Evolutionary conservation across 1,140 invertebrate genomes (phyloP), one percentile per base, ranked within the genome.

Genomic region (Marisa cornuarietis): DNA sequence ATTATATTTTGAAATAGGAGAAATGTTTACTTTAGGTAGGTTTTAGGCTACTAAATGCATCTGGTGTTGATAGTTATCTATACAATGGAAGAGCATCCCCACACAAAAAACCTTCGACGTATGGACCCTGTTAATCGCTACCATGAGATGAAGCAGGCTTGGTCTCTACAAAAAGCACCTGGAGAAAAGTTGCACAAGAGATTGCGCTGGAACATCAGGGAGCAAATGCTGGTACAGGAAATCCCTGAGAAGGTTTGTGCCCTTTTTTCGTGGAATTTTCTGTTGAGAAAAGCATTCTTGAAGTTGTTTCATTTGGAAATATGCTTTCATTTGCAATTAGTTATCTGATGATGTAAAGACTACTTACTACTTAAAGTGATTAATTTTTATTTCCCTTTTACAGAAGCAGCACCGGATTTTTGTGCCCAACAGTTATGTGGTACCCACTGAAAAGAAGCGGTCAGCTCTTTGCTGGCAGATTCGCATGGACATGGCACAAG

Each of bases 181-280:
- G 89, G 88, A 49, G 90, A 90, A 72, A 90, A 89, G 73, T 78
- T 81, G n/a, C 90, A 89, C 79, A 90, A 90, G 68, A 82, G 84
- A 26, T 81, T 91, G 49, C 82, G 89, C 54, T 91, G 90, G 90
- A 86, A 86, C 81, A 84, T 91, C n/a, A 75, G 87, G 79, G 89
- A 90, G 84, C 86, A 89, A 76, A 90, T 91, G 88, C 79, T 90
- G 22, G 79, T 84, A 20, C 87, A 90, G 63, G 88, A 90, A 78
- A 85, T 88, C 22, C 82, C 87, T 69, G 85, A 87, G 78, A 89
- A 88, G 85, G 87, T 89, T 76, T 54, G n/a, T 71, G 22, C n/a
- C 0, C 42, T 76, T 58, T 61, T 16, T 71, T n/a, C 54, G 13
- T 42, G 62, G 62, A 65, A 65, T 65, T 65, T 20, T 65, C 62